Base-by-base conservation (phyloP, 2,113 vertebrate species). In the Riparia riparia region DNA sequence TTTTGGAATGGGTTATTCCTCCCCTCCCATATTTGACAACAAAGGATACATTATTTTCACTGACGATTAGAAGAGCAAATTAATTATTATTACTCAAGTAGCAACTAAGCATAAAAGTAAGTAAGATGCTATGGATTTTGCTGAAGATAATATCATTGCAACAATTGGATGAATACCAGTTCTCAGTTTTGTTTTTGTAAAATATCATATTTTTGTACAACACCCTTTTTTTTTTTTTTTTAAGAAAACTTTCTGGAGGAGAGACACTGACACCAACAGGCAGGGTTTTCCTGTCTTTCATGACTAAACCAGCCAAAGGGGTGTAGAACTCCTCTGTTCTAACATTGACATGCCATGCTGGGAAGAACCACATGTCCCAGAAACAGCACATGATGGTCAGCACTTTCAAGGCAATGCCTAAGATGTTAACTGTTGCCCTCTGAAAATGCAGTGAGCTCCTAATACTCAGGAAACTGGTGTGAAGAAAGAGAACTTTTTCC, bases 11-110 rank as follows among this genome's bases (percentile, higher is more conserved):
- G 26, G 39, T 69, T 80, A 31, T 72, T 83, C 42, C 4, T 8
- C 19, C 14, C 25, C 20, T 44, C 9, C 71, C 3, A 18, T 53
- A 65, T 12, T 57, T 68, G 64, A 42, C 14, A 88, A 76, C 22
- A 88, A 84, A 91, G 73, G 24, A 76, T 86, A 69, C 29, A 63
- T 94, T 86, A 10, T 95, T 82, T 93, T 94, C 37, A 60, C 28
- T 93, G 79, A 28, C n/a, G 80, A 93, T 95, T 93, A 93, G 66
- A 70, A 88, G 25, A 79, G 9, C 5, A 5, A 84, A 77, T 88
- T 54, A 37, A 82, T 94, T 91, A 70, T 87, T 97, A 82, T 82
- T 94, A 82, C 96, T 89, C 64, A 95, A 86, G 69, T 7, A 60
- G 29, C 28, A 58, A 78, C 16, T 64, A 61, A 69, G 8, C n/a